These are phyloP conservation scores for Scaptomyza graminum DNA, from an alignment of 1,140 invertebrate genomes.

Conservation along the genomic window DNA sequence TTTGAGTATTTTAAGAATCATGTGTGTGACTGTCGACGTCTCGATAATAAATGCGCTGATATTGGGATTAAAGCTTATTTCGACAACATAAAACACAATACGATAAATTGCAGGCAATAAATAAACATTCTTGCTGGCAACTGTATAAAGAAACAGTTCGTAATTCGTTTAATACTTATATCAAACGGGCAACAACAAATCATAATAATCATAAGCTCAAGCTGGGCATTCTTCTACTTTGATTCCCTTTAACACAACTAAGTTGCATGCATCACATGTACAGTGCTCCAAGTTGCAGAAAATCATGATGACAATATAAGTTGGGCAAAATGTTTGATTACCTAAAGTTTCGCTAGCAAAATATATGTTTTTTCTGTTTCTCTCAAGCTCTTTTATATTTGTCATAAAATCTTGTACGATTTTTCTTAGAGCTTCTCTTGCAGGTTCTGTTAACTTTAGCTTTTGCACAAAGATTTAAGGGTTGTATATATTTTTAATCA, in stretches of 20 bases:
- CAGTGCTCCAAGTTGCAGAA: not conserved
- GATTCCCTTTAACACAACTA: not conserved
- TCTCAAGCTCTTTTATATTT: no score
- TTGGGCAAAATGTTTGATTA: no score
- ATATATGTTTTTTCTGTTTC: no score
- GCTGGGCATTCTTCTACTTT: not conserved
- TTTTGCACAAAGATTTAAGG: no score
- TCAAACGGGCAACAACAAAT: constrained; percentile 43
- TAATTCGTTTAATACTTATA: constrained; percentile 6
- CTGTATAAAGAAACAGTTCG: constrained; percentile 17
- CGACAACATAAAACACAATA: constrained; percentile 38
- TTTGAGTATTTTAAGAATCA: constrained; percentile 21
- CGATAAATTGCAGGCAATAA: constrained; percentile 52
- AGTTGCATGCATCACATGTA: not conserved
- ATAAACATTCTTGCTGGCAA: constrained; percentile 51
- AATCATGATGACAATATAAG: no score
- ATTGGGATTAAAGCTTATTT: constrained; percentile 55
- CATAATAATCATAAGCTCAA: constrained; percentile 49
- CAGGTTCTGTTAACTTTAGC: no score
- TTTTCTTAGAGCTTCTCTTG: no score
- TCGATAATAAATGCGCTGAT: constrained; percentile 50
- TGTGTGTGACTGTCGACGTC: constrained; percentile 10
- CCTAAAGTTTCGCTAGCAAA: no score
- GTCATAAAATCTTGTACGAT: no score
- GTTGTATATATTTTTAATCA: no score